Evolutionary conservation across 2,113 vertebrate genomes (phyloP).

Genomic region (Istiophorus platypterus): DNA sequence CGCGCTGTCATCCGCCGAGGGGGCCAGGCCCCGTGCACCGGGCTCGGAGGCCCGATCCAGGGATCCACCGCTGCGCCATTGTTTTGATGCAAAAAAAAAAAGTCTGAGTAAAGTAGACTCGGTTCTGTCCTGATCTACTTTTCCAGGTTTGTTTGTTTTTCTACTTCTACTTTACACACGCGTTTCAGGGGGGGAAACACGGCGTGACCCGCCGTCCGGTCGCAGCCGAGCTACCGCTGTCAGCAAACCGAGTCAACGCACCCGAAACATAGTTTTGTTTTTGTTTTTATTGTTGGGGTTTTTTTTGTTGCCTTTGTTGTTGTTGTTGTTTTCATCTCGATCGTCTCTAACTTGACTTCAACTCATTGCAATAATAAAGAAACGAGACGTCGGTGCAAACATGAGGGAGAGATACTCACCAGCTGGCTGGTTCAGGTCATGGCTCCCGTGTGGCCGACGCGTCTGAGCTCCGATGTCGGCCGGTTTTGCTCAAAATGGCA

Average conservation of each 20-base stretch:
- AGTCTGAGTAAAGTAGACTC: conserved; percentile 48
- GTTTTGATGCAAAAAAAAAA: conserved; percentile 57
- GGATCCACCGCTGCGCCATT: conserved; percentile 38
- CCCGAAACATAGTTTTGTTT: too few relatives aligned
- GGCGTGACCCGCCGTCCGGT: conserved; percentile 4
- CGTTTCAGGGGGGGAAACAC: conserved; percentile 2
- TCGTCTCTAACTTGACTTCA: neutral
- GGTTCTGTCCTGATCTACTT: too few relatives aligned
- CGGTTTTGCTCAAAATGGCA: conserved; percentile 85
- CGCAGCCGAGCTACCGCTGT: conserved; percentile 6
- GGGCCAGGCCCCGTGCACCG: conserved; percentile 56
- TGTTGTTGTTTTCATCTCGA: too few relatives aligned
- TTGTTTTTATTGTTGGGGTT: too few relatives aligned
- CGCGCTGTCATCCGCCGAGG: conserved; percentile 65
- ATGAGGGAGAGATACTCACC: conserved; percentile 47
- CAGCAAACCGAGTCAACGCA: conserved; percentile 8
- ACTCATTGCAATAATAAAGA: too few relatives aligned
- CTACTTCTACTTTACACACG: neutral
- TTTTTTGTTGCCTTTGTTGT: too few relatives aligned
- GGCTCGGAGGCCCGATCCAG: conserved; percentile 59
- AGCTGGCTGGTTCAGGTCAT: conserved; percentile 57
- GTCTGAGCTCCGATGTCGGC: conserved; percentile 53
- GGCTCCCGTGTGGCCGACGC: conserved; percentile 36
- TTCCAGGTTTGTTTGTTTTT: too few relatives aligned
- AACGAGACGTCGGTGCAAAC: too few relatives aligned